These are phyloP conservation scores for Sepiola atlantica DNA, from an alignment of 2,888 invertebrate genomes.

Conservation along the genomic window DNA sequence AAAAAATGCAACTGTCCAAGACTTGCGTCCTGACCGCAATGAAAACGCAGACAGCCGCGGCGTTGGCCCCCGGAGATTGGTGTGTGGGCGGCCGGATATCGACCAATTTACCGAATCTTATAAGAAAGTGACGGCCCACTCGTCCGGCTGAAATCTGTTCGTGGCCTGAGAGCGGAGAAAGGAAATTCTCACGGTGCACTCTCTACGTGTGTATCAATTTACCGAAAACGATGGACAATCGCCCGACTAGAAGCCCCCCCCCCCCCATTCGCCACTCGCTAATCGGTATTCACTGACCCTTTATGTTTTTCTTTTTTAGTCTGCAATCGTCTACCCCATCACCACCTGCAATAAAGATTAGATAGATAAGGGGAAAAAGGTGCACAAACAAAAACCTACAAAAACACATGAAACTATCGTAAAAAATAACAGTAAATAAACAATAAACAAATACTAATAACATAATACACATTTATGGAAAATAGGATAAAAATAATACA, in stretches of 20 bases:
- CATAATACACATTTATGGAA: too few relatives aligned
- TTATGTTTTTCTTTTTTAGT: too few relatives aligned
- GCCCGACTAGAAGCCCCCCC: neutral
- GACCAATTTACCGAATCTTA: slow-evolving; percentile 18
- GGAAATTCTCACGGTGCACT: slow-evolving; percentile 6
- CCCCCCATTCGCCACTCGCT: too few relatives aligned
- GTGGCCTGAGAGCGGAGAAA: neutral
- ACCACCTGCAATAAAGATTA: neutral
- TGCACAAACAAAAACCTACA: neutral
- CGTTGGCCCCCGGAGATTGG: neutral
- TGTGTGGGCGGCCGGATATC: slow-evolving; percentile 11
- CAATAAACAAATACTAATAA: too few relatives aligned
- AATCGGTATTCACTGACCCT: neutral
- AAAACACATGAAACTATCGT: neutral
- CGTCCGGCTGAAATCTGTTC: neutral
- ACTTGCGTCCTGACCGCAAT: neutral
- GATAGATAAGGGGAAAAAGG: neutral
- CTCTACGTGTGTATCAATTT: neutral
- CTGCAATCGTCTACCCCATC: too few relatives aligned
- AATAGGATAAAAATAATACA: too few relatives aligned
- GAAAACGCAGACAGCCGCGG: neutral
- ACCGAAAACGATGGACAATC: neutral
- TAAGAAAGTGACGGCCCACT: neutral
- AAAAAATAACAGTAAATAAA: too few relatives aligned
- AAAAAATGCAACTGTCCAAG: neutral